These are phyloP conservation scores for Tor tambroides DNA, from an alignment of 2,113 vertebrate species.

Conservation along the genomic window DNA sequence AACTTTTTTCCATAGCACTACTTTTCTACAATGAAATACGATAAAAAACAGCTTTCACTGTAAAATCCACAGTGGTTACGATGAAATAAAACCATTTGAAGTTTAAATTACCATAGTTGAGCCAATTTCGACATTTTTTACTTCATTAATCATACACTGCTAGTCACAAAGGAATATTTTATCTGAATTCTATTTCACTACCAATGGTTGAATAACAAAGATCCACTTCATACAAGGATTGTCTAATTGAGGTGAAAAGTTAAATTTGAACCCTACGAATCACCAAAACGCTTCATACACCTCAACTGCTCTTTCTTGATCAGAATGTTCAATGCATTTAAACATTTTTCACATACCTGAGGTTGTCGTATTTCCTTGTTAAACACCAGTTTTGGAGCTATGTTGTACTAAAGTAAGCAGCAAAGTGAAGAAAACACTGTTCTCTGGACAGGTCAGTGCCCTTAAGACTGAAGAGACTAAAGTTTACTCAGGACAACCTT, in stretches of 20 bases:
- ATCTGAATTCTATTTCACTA: background rate
- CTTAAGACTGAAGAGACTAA: slow-evolving; percentile 54
- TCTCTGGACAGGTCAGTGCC: slow-evolving; percentile 68
- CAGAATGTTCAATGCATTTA: background rate
- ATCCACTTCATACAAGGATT: background rate
- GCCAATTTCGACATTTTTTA: background rate
- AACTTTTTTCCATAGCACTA: background rate
- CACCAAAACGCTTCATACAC: background rate
- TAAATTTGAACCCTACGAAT: background rate
- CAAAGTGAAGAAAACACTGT: slow-evolving; percentile 19
- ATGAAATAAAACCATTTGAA: background rate
- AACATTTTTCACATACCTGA: slow-evolving; percentile 52
- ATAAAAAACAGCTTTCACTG: background rate
- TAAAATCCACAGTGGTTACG: background rate
- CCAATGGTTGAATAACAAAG: background rate
- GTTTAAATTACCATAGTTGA: background rate
- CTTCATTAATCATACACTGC: background rate
- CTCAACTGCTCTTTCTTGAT: background rate
- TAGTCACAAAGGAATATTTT: background rate
- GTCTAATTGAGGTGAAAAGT: background rate
- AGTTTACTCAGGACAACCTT: slow-evolving; percentile 69
- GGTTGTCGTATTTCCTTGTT: slow-evolving; percentile 22
- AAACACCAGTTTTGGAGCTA: slow-evolving; percentile 8
- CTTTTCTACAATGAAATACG: no score
- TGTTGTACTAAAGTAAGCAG: slow-evolving; percentile 15